phyloP scores from a whole-genome alignment of 2,888 invertebrate species.

The Drosophila suboccidentalis region DNA sequence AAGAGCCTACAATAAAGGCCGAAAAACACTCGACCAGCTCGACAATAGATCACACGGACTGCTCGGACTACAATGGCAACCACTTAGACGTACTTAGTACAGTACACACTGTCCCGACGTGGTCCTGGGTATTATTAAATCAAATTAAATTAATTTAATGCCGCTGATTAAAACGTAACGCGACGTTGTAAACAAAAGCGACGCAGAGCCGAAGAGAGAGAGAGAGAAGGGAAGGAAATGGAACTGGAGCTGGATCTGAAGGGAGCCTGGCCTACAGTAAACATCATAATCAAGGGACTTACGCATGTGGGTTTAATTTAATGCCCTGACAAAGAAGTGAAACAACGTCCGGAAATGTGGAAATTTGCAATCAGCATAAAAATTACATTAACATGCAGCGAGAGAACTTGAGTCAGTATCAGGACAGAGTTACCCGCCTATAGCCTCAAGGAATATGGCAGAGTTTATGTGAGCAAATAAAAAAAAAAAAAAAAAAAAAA shows the following conservation, averaged over 20 bases:
- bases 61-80: conserved; percentile 46
- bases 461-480: conserved; percentile 64
- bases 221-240: not conserved
- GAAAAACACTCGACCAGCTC: conserved; percentile 44
- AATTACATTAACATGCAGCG: conserved; percentile 76
- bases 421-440: not conserved
- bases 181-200: conserved; percentile 59
- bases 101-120: conserved; percentile 4
- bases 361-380: conserved; percentile 80
- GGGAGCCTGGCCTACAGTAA: conserved; percentile 55
- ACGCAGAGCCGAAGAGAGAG: not conserved
- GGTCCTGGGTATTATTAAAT: conserved; percentile 65
- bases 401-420: not conserved
- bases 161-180: conserved; percentile 72
- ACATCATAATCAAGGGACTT: conserved; percentile 60
- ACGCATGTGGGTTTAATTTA: conserved; percentile 33
- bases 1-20: conserved; percentile 15
- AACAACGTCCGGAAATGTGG: conserved; percentile 71
- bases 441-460: conserved; percentile 34
- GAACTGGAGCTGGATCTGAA: not conserved
- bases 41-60: conserved; percentile 68
- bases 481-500: conserved; percentile 19
- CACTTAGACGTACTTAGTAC: conserved; percentile 77
- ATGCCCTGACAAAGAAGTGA: conserved; percentile 57
- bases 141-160: conserved; percentile 81